A percentile compares a stretch with the other conserved stretches of the same genome.
phyloP scores from a whole-genome alignment of 2,797 vertebrate genomes.

The Tachyglossus aculeatus region DNA sequence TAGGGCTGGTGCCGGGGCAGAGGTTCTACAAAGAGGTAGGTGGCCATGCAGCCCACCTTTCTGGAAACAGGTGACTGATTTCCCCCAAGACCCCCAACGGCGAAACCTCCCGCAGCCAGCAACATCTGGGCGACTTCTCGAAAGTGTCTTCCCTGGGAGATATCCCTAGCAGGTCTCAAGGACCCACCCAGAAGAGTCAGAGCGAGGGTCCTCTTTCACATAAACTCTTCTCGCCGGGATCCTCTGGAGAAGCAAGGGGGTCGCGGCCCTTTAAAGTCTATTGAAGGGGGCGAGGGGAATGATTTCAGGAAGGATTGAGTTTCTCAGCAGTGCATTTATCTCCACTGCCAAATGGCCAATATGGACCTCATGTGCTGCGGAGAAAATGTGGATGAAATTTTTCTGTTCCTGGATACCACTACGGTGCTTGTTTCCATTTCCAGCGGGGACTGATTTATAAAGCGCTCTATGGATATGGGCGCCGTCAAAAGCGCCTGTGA shows the following conservation, averaged over 20 bases:
- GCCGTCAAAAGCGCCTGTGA: no score
- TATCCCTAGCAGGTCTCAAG: neutral
- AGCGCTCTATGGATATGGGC: no score
- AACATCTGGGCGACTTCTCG: neutral
- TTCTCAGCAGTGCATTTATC: neutral
- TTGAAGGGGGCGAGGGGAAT: neutral
- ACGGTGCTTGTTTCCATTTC: no score
- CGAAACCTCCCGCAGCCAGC: neutral
- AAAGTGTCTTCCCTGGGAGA: neutral
- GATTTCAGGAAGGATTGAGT: neutral
- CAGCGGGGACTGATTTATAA: no score
- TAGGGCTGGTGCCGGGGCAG: neutral
- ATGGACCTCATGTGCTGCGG: neutral
- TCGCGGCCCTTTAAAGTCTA: neutral
- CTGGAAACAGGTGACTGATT: neutral
- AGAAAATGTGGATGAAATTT: neutral
- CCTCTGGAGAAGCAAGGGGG: neutral
- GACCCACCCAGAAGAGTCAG: neutral
- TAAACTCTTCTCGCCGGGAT: neutral
- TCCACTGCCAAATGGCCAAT: neutral
- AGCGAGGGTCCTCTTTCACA: neutral
- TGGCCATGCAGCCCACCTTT: neutral
- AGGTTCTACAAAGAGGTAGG: no score
- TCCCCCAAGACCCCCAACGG: neutral
- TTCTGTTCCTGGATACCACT: neutral